Conservation (phyloP, 2,888 invertebrate genomes). For the Luperina nickerlii region DNA sequence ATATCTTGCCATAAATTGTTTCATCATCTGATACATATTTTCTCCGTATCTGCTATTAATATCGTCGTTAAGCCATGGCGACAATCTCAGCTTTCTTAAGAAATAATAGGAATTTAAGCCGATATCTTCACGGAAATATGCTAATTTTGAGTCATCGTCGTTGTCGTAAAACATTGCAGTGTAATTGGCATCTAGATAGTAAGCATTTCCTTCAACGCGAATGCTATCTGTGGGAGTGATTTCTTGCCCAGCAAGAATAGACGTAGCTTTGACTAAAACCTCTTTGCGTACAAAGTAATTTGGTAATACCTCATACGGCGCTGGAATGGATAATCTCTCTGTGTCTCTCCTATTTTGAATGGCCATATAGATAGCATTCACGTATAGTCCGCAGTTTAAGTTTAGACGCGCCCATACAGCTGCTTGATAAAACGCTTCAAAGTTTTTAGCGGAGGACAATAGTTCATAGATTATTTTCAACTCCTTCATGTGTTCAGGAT, state of each 20-base stretch:
- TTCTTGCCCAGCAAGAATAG: conserved; percentile 76
- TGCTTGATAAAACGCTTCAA: conserved; percentile 89
- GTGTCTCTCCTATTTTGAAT: conserved; percentile 90
- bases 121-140: conserved; percentile 93
- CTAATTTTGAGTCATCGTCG: conserved; percentile 90
- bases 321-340: conserved; percentile 90
- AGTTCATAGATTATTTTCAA: conserved; percentile 84
- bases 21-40: conserved; percentile 91
- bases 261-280: conserved; percentile 87
- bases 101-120: conserved; percentile 92
- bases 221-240: conserved; percentile 74
- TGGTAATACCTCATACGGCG: conserved; percentile 92
- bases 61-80: conserved; percentile 89
- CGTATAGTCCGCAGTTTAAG: conserved; percentile 91
- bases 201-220: conserved; percentile 82
- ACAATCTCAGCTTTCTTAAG: conserved; percentile 88
- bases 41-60: conserved; percentile 90
- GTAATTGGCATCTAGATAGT: conserved; percentile 83
- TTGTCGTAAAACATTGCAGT: conserved; percentile 82
- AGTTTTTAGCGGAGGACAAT: conserved; percentile 90
- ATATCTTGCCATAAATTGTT: conserved; percentile 93
- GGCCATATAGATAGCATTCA: conserved; percentile 91
- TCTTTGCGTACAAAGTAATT: conserved; percentile 92
- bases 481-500: conserved; percentile 78
- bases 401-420: conserved; percentile 91